Percentiles rank a stretch among this genome's conserved stretches.
Evolutionary conservation across 2,888 invertebrate species (phyloP).

Genomic region (Melanostoma mellinum): DNA sequence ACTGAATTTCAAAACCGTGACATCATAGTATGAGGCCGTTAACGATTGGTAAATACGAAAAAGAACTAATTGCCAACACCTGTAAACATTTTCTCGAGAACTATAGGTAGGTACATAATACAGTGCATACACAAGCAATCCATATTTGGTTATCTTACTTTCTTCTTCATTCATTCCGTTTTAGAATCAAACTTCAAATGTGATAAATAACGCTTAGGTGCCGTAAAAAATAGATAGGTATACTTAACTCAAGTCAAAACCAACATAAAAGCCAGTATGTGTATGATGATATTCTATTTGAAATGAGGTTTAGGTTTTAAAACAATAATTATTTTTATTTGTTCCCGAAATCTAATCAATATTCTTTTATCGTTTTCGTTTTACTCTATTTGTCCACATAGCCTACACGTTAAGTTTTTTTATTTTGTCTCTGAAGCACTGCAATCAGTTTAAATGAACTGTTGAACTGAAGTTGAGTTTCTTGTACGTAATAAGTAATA

Average conservation of each 20-base stretch:
- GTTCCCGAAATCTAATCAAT: constrained; percentile 71
- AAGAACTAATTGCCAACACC: too few species aligned
- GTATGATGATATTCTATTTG: constrained; percentile 43
- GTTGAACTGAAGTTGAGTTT: constrained; percentile 37
- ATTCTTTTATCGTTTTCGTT: constrained; percentile 67
- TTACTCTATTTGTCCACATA: constrained; percentile 58
- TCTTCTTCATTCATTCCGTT: too few species aligned
- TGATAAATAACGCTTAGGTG: too few species aligned
- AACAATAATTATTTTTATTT: constrained; percentile 65
- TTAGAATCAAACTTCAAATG: background rate
- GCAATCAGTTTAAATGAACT: constrained; percentile 45
- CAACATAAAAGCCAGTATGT: background rate
- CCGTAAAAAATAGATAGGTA: too few species aligned
- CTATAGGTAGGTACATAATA: constrained; percentile 5
- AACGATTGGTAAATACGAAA: too few species aligned
- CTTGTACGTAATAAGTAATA: background rate
- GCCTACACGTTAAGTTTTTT: constrained; percentile 53
- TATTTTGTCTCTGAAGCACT: constrained; percentile 17
- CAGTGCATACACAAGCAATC: background rate
- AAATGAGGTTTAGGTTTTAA: constrained; percentile 66
- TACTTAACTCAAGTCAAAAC: background rate
- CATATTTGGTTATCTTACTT: constrained; percentile 10
- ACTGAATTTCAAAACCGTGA: too few species aligned
- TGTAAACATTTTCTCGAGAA: too few species aligned
- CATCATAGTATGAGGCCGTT: too few species aligned